A percentile compares a stretch with the other conserved stretches of the same genome.
Conservation (phyloP, 1,140 invertebrate genomes). For the Scaptodrosophila lebanonensis region DNA sequence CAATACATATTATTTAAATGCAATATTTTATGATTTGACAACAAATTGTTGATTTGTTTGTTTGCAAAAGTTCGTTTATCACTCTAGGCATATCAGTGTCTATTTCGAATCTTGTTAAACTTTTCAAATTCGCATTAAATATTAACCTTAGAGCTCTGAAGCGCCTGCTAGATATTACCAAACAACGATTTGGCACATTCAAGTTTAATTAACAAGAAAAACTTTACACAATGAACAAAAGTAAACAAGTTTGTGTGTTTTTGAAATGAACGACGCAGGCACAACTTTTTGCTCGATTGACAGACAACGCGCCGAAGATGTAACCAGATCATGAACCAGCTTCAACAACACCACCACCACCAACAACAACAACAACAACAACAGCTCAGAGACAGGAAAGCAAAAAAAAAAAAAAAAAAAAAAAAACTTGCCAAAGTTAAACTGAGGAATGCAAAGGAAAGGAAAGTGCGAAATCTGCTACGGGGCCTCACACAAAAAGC, state of each 20-base stretch:
- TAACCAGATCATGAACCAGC: too few species aligned
- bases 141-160: slow-evolving; percentile 17
- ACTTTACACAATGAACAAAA: slow-evolving; percentile 45
- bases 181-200: slow-evolving; percentile 30
- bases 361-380: slow-evolving; percentile 14
- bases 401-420: background rate
- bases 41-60: too few species aligned
- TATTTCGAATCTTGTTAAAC: too few species aligned
- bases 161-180: slow-evolving; percentile 7
- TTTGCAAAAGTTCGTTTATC: too few species aligned
- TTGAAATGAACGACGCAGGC: too few species aligned
- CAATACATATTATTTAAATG: too few species aligned
- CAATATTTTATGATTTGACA: too few species aligned
- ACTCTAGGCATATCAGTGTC: too few species aligned
- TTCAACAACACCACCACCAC: too few species aligned
- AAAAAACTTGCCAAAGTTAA: too few species aligned
- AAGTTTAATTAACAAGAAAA: slow-evolving; percentile 63
- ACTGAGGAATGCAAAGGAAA: background rate
- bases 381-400: slow-evolving; percentile 13
- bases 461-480: slow-evolving; percentile 1
- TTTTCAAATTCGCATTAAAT: too few species aligned
- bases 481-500: slow-evolving; percentile 4
- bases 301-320: too few species aligned
- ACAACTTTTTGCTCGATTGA: background rate
- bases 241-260: slow-evolving; percentile 18